Evolutionary conservation across 2,113 vertebrate genomes (phyloP).

Genomic region (Cynopterus brachyotis): DNA sequence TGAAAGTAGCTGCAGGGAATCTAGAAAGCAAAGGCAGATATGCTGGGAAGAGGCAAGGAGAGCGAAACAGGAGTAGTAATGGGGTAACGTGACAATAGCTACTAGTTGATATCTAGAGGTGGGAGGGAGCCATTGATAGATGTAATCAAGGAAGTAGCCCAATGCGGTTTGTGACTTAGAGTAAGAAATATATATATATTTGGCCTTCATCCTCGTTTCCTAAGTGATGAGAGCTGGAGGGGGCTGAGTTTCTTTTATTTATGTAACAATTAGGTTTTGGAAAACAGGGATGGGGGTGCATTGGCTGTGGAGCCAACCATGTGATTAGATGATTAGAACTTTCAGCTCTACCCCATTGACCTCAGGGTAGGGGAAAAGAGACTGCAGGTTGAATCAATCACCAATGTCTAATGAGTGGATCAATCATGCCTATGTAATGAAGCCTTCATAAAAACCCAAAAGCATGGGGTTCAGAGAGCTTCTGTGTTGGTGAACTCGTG

Average conservation of each 20-base stretch:
- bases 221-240: not conserved
- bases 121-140: not conserved
- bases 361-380: not conserved
- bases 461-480: not conserved
- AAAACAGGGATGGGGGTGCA: not conserved
- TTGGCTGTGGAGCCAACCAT: not conserved
- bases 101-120: not conserved
- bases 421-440: not conserved
- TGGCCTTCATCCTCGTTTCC: not conserved
- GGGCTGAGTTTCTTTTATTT: not conserved
- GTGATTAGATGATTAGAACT: not conserved
- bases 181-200: not conserved
- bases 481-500: not conserved
- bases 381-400: not conserved
- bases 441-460: not conserved
- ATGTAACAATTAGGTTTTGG: not conserved
- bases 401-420: not conserved
- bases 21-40: not conserved
- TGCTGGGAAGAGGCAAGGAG: not conserved
- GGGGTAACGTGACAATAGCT: not conserved
- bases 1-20: not conserved
- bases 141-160: not conserved
- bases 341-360: not conserved
- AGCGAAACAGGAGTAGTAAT: not conserved
- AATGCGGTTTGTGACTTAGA: not conserved